Base-by-base conservation (phyloP, 2,113 vertebrate genomes). In the Pelmatolapia mariae region DNA sequence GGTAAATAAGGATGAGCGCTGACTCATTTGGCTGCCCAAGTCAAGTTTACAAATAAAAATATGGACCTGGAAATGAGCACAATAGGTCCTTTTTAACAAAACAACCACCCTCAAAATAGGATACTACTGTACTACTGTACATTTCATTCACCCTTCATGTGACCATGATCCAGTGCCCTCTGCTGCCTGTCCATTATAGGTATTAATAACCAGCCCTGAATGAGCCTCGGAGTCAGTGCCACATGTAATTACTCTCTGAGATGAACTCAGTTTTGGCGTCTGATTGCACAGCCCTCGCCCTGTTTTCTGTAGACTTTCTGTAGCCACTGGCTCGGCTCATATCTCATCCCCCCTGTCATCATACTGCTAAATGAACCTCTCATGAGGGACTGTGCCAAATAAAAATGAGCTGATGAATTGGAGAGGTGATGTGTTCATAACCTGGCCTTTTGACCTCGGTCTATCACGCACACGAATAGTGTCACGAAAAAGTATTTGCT, bases 161-260 rank as follows among this genome's bases (percentile, higher is more conserved):
- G 84, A 85, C 73, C 47, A 24, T 19, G 73, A 85, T 63, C 61
- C 78, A 43, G 43, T 52, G 85, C 86, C 87, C 86, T 82, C 81
- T 76, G 59, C 73, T 29, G 59, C 80, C 53, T 38, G 38, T 85
- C 82, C 53, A 24, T 83, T 81, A 61, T 16, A 82, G 36, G 56
- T 47, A 81, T 89, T 91, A 91, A 94, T 93, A 91, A 91, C 76
- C 81, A 57, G 61, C 52, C 86, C 45, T 3, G 40, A 86, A 86
- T 81, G 86, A 89, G 82, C 82, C 61, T 84, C 7, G 22, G 73
- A 93, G 92, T 86, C 68, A 38, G 86, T 91, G 89, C 87, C 86
- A 89, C 89, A 68, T 90, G 84, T 91, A 78, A 91, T 95, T 91
- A 92, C 53, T 82, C 57, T 87, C 66, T 40, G 84, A 87, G 63